Evolutionary conservation across 2,113 vertebrate genomes (phyloP), one percentile per base, ranked within the genome.

Genomic region (Ageneiosus marmoratus): DNA sequence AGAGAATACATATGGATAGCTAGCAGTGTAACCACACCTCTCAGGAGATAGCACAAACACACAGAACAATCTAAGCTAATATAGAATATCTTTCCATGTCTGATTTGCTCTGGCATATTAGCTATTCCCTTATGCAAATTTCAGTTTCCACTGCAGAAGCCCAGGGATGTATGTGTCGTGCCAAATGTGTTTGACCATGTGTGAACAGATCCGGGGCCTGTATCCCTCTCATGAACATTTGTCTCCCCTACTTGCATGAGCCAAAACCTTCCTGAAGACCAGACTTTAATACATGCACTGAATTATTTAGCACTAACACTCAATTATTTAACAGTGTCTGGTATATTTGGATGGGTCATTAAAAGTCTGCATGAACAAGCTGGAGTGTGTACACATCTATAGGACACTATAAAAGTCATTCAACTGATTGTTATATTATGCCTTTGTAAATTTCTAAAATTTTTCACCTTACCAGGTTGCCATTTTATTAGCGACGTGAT

Each of bases 261-360:
- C 85, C 84, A 86, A 88, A 90, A 88, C 76, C 75, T 81, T 90
- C 55, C 56, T 80, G 81, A 77, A 75, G 79, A 87, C 81, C 86
- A 89, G 88, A 87, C 83, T 88, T 88, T 88, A 90, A 88, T 87
- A 89, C 76, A 80, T 85, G 77, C 77, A 37, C 77, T 90, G 87
- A 89, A 89, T 88, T 86, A 89, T 90, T 88, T 72, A 90, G 81
- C 13, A 29, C 51, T 84, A 53, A 53, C 77, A 41, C 85, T 89
- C 75, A 87, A 90, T 89, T 88, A 90, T 90, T 89, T 89, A 88
- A 80, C 86, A 69, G 80, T 84, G 78, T 81, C 82, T 81, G 88
- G 87, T 89, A 88, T 89, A 90, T 90, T 88, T 87, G 85, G 88
- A 88, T 86, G 77, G 50, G 88, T 88, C 58, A 72, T 81, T 83